Evolutionary conservation across 2,888 invertebrate species (phyloP), one percentile per base, ranked within the genome.

Genomic region (Augiades crinisus): DNA sequence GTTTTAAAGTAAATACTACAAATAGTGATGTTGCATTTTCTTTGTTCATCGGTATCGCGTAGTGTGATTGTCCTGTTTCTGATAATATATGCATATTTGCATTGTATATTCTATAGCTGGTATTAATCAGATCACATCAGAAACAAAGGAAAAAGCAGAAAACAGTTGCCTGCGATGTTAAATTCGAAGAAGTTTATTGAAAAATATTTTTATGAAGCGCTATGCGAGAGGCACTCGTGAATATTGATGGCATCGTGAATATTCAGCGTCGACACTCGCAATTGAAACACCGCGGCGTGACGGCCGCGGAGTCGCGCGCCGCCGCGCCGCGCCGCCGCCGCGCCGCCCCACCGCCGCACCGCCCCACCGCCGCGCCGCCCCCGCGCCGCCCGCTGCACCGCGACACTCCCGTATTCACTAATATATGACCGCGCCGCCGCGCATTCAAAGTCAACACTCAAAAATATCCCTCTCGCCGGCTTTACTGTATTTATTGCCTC

Each of bases 221-320:
- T 50, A 58, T 54, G 62, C 57, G 52, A 60, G 58, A 61, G 63
- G 55, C 68, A 64, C 67, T 75, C 78, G 80, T 82, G 79, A 82
- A 83, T 83, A 83, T 81, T 81, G 78, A 83, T 81, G 70, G 57
- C 64, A 60, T 70, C 70, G 71, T 83, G 81, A 81, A 83, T 83
- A 83, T 83, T 82, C 78, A 81, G 70, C 44, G 62, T 67, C 64
- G 70, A 76, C 76, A 74, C 73, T 72, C 68, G 72, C 75, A 69
- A 80, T 81, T 81, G 83, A 79, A 80, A 81, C 77, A 75, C 70
- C 63, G 65, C 72, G 74, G 65, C 74, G 65, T 22, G 17, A 12
- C 24, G 24, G 65, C 65, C 63, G 69, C 63, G n/a, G 61, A 4
- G 7, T 8, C 45, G 14, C 38, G 12, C 5, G 1, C 10, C 10